These are phyloP conservation scores for Umimayanthus kanabou DNA, from an alignment of 92 coral and sea anemone species.

Conservation along the genomic window DNA sequence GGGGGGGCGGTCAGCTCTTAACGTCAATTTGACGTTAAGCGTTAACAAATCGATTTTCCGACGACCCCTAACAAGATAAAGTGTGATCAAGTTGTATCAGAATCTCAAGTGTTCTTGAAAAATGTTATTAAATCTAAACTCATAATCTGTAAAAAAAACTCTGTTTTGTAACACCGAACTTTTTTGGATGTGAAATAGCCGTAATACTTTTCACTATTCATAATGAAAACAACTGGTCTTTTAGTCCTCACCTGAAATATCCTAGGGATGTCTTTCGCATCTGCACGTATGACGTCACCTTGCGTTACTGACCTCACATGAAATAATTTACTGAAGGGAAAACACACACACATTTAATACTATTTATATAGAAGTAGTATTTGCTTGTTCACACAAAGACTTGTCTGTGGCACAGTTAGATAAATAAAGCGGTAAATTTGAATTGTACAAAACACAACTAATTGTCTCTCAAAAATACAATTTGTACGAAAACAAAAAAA, in stretches of 20 bases:
- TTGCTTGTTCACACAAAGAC: background rate
- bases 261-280: conserved; percentile 97
- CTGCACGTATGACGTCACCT: conserved; percentile 99
- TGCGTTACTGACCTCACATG: conserved; percentile 98
- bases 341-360: background rate
- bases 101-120: too few relatives aligned
- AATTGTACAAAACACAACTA: background rate
- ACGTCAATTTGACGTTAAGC: too few relatives aligned
- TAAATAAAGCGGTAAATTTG: background rate
- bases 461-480: background rate
- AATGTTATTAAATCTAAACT: too few relatives aligned
- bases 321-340: conserved; percentile 85
- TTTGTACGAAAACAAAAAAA: background rate
- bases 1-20: too few relatives aligned
- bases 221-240: background rate
- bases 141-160: too few relatives aligned
- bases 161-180: too few relatives aligned
- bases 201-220: background rate
- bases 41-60: too few relatives aligned
- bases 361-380: too few relatives aligned
- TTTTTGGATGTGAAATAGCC: too few relatives aligned
- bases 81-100: too few relatives aligned
- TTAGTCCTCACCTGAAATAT: conserved; percentile 85
- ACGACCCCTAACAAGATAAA: too few relatives aligned
- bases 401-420: background rate